These are phyloP conservation scores for Ascaphus truei DNA, from an alignment of 2,113 vertebrate species.

Conservation along the genomic window DNA sequence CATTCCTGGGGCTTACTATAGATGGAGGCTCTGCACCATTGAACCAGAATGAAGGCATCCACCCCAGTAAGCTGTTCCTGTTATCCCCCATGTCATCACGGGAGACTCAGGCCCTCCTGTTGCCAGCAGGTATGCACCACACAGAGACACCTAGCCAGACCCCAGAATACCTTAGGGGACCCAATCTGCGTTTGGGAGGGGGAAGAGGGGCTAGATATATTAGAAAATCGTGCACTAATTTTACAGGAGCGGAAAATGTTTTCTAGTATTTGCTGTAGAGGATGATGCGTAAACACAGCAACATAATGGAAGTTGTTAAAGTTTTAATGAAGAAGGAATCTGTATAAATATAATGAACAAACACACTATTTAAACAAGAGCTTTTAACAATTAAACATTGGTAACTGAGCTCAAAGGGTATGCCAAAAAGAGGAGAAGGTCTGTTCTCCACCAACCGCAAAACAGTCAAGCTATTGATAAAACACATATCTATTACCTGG, in stretches of 20 bases:
- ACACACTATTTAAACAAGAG: not conserved
- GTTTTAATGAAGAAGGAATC: not conserved
- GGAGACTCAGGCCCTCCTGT: too few species aligned
- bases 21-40: too few species aligned
- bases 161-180: too few species aligned
- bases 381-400: slow-evolving; percentile 17
- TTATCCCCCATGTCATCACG: too few species aligned
- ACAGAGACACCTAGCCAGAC: too few species aligned
- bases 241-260: not conserved
- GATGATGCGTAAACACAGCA: not conserved
- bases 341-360: not conserved
- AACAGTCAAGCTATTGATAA: slow-evolving; percentile 23
- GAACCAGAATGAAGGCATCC: too few species aligned
- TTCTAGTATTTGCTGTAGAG: not conserved
- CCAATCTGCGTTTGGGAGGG: too few species aligned
- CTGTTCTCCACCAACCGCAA: slow-evolving; percentile 19
- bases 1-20: too few species aligned
- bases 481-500: slow-evolving; percentile 23
- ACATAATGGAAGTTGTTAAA: not conserved
- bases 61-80: too few species aligned
- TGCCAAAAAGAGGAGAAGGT: slow-evolving; percentile 18
- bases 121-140: too few species aligned
- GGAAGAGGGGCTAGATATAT: too few species aligned
- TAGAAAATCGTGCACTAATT: too few species aligned
- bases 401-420: slow-evolving; percentile 19